Evolutionary conservation across 2,113 vertebrate genomes (phyloP).

Genomic region (Phyllopteryx taeniolatus): DNA sequence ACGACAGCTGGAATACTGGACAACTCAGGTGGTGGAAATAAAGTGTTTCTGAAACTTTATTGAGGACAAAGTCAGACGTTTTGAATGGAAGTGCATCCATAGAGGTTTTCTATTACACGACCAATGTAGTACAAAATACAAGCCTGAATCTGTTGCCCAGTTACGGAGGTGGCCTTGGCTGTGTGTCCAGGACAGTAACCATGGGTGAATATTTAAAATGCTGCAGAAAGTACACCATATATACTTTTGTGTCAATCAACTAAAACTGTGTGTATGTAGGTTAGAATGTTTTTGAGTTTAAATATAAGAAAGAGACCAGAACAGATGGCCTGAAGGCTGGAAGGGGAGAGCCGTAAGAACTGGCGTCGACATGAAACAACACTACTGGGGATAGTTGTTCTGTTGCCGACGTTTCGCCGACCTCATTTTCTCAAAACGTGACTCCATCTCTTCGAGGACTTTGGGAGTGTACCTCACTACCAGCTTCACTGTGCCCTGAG

Average conservation of each 20-base stretch:
- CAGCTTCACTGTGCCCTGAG: conserved; percentile 94
- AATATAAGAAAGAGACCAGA: conserved; percentile 39
- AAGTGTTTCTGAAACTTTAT: neutral
- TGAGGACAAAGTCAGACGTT: neutral
- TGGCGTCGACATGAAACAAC: conserved; percentile 41
- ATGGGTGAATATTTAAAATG: conserved; percentile 48
- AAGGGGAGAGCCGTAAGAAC: conserved; percentile 38
- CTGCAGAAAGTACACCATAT: conserved; percentile 49
- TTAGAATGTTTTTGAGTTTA: conserved; percentile 21
- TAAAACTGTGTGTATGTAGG: conserved; percentile 7
- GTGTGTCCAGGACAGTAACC: conserved; percentile 44
- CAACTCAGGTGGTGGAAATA: neutral
- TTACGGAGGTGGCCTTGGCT: neutral
- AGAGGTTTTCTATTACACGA: neutral
- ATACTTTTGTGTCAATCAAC: conserved; percentile 26
- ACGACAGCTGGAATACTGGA: neutral
- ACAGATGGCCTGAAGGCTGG: conserved; percentile 50
- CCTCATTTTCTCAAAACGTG: conserved; percentile 97
- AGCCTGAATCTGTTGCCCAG: neutral
- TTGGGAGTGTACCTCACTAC: conserved; percentile 95
- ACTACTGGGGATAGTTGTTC: conserved; percentile 82
- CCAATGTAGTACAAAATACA: neutral
- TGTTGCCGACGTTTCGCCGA: conserved; percentile 97
- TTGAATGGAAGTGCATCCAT: neutral
- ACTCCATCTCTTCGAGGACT: conserved; percentile 97